These are phyloP conservation scores for Thyatira batis DNA, from an alignment of 2,888 invertebrate genomes.

Conservation along the genomic window DNA sequence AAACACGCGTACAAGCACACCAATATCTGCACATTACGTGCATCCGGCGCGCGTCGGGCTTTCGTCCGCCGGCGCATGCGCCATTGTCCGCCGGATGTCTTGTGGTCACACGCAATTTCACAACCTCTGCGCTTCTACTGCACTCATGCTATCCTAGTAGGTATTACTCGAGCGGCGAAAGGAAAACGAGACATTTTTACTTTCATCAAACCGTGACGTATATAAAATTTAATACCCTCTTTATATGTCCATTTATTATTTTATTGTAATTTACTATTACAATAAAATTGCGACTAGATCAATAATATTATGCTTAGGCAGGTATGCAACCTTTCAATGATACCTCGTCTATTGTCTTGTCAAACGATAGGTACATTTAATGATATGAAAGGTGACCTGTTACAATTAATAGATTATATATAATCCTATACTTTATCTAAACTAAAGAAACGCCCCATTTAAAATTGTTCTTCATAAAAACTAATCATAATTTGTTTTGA, in stretches of 20 bases:
- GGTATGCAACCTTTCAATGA: neutral
- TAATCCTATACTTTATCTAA: neutral
- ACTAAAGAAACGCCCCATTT: constrained; percentile 2
- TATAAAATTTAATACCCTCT: neutral
- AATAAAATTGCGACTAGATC: too few relatives aligned
- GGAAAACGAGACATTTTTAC: constrained; percentile 16
- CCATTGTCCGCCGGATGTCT: constrained; percentile 79
- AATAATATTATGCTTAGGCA: neutral
- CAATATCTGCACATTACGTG: constrained; percentile 70
- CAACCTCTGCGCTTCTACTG: constrained; percentile 66
- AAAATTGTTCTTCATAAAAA: neutral
- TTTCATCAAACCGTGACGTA: constrained; percentile 4
- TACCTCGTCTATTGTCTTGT: constrained; percentile 1
- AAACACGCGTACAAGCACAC: constrained; percentile 57
- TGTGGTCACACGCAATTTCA: constrained; percentile 81
- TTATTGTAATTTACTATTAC: too few relatives aligned
- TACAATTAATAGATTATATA: constrained; percentile 5
- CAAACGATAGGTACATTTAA: neutral
- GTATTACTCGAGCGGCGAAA: constrained; percentile 32
- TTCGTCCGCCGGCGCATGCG: constrained; percentile 58
- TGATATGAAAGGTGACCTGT: neutral
- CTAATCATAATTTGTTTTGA: constrained; percentile 3
- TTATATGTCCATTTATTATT: too few relatives aligned
- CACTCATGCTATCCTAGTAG: constrained; percentile 58
- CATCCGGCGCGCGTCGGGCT: constrained; percentile 68